Base-by-base conservation (phyloP, 2,888 invertebrate genomes). In the Eilema griseolum region DNA sequence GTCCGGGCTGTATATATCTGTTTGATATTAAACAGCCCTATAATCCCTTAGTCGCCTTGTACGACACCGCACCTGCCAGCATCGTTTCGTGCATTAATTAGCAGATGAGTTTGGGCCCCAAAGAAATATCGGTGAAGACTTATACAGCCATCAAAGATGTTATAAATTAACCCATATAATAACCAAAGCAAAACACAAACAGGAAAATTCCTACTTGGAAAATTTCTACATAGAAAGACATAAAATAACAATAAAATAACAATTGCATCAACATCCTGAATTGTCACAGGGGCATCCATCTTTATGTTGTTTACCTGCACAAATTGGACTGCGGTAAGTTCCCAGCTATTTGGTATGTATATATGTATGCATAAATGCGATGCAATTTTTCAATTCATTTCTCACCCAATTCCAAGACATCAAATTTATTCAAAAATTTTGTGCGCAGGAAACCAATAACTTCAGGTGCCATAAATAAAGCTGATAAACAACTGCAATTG, bases 351-450 rank as follows among this genome's bases (percentile, higher is more conserved):
- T 59, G 26, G 24, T 20, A 59, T 59, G 14, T 8, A 59, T 59
- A 14, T 59, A 59, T 59, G 59, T 26, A 20, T 26, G 59, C 7
- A 59, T 24, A 26, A 24, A 59, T 59, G 14, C 12, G 16, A 59
- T 26, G 59, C 16, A 59, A 59, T 59, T 59, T 59, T 59, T 59
- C 59, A 52, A n/a, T 52, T 46, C 46, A 46, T 0, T 46, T 46
- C 46, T 46, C 46, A 52, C n/a, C 52, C 70, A 74, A 71, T 71
- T 69, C 16, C 26, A 52, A 52, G 52, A 52, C 10, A n/a, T 52
- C 52, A 5, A 52, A 52, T 52, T 52, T 52, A 52, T 52, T n/a
- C 52, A n/a, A 52, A n/a, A 52, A 52, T n/a, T 52, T 52, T 52
- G 52, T 52, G n/a, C 52, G 20, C n/a, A 52, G 52, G 3, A 52